Base-by-base conservation (phyloP, 2,797 vertebrate species). In the Lutjanus campechanus region DNA sequence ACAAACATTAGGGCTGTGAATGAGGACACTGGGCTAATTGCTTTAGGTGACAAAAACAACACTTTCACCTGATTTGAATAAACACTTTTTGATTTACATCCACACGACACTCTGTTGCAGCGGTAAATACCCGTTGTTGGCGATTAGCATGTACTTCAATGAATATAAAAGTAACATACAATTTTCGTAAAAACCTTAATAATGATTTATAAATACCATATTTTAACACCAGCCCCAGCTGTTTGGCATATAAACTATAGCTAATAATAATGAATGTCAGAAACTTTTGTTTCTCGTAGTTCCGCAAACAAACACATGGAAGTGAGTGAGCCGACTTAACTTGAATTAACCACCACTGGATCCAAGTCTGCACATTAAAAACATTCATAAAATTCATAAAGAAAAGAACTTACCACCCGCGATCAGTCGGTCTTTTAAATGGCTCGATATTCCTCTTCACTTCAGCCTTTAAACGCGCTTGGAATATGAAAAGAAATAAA, bases 41-140 rank as follows among this genome's bases (percentile, higher is more conserved):
- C 82, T 51, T 11, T 43, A 56, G 91, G 91, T 88, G 90, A 76
- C 87, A 85, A 81, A 90, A 81, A 29, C 79, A 20, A 11, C 91
- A 93, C 94, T 90, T 91, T 91, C 85, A 29, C 83, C 61, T 2
- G 36, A 49, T 43, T 76, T 11, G 63, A 92, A 91, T 73, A 29
- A 29, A 91, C 90, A 90, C 94, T 73, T 56, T 71, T 15, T 17
- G n/a, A 74, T 82, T 76, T 63, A 36, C 72, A 47, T 58, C 36
- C 85, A 64, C 55, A 70, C n/a, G 74, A 22, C 82, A 8, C n/a
- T 22, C 5, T 6, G 36, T 1, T 5, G 51, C 41, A 15, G 1
- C 36, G 12, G 5, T 16, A 8, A 19, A 11, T 17, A 16, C 29
- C 29, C 4, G 29, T 29, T 29, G 29, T 29, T 29, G 29, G 29